These are phyloP conservation scores for Oncorhynchus mykiss DNA, from an alignment of 2,113 vertebrate species.

Conservation along the genomic window DNA sequence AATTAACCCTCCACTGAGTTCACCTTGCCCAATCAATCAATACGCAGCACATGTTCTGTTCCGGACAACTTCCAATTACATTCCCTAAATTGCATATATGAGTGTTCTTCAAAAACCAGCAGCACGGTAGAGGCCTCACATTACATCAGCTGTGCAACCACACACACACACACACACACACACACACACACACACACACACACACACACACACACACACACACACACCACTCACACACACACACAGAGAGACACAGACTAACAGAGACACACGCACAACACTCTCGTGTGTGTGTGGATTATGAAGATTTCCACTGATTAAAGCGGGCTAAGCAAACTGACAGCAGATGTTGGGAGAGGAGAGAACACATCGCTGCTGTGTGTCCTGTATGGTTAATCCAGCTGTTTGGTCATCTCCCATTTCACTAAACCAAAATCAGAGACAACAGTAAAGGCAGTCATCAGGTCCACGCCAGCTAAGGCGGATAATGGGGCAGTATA, in stretches of 20 bases:
- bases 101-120: neutral
- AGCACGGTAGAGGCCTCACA: neutral
- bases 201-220: neutral
- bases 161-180: conserved; percentile 32
- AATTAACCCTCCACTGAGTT: neutral
- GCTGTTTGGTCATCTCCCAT: too few relatives aligned
- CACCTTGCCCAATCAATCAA: neutral
- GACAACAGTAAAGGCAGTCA: too few relatives aligned
- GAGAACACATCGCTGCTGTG: too few relatives aligned
- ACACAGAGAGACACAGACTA: neutral
- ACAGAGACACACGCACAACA: neutral
- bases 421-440: too few relatives aligned
- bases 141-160: conserved; percentile 12
- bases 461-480: too few relatives aligned
- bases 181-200: neutral
- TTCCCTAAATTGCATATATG: neutral
- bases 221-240: neutral
- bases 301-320: too few relatives aligned
- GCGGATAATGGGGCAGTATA: too few relatives aligned
- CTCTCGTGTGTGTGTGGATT: neutral
- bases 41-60: neutral
- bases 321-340: too few relatives aligned
- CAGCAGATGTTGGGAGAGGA: too few relatives aligned
- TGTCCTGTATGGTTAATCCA: too few relatives aligned
- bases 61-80: neutral